Evolutionary conservation across 2,797 vertebrate species (phyloP).

Genomic region (Sebastes alutus): DNA sequence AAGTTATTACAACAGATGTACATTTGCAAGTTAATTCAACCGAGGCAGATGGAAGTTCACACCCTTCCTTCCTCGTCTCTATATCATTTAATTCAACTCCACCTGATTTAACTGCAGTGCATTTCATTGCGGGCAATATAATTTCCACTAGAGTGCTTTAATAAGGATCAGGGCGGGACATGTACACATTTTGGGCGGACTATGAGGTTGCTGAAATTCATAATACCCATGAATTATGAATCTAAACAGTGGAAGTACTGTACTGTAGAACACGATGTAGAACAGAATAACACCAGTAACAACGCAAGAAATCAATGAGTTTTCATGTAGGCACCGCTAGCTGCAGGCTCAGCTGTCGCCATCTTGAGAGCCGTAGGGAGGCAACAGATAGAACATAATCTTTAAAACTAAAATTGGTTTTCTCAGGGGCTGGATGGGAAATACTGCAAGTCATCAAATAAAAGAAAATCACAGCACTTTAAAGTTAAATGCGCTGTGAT

Average conservation of each 20-base stretch:
- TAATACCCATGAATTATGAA: constrained; percentile 9
- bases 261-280: not conserved
- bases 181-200: not conserved
- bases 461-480: not conserved
- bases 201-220: not conserved
- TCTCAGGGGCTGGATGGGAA: not conserved
- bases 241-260: not conserved
- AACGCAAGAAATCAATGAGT: not conserved
- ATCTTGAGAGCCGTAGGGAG: not conserved
- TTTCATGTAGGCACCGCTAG: not conserved
- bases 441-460: not conserved
- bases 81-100: constrained; percentile 23
- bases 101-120: constrained; percentile 20
- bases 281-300: not conserved
- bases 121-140: constrained; percentile 30
- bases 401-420: not conserved
- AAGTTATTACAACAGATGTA: not conserved
- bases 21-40: constrained; percentile 5
- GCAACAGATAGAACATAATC: not conserved
- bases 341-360: not conserved
- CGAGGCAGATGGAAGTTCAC: constrained; percentile 14
- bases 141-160: constrained; percentile 13
- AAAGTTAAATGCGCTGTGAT: not conserved
- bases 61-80: not conserved
- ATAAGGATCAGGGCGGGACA: constrained; percentile 6